These are phyloP conservation scores for Callospermophilus lateralis DNA, from an alignment of 2,113 vertebrate species.

Conservation along the genomic window DNA sequence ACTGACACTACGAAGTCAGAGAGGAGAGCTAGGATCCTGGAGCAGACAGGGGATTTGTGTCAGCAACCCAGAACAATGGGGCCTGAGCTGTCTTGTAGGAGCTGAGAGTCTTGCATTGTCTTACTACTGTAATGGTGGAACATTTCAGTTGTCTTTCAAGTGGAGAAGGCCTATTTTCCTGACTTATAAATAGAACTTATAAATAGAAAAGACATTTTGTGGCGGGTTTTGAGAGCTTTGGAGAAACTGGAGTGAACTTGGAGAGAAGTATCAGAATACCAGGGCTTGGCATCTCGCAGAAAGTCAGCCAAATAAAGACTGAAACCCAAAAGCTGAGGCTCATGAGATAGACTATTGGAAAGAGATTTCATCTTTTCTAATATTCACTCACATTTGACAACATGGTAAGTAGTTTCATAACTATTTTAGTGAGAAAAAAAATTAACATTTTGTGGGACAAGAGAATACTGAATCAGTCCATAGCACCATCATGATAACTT, in stretches of 20 bases:
- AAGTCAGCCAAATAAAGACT: background rate
- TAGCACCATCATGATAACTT: background rate
- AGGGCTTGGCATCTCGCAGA: background rate
- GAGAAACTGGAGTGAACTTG: background rate
- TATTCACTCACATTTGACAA: background rate
- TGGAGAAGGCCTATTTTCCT: background rate
- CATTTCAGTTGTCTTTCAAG: background rate
- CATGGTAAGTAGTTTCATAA: background rate
- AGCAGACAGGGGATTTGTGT: background rate
- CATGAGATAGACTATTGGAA: background rate
- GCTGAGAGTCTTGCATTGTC: background rate
- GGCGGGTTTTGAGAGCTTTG: background rate
- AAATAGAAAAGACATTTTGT: background rate
- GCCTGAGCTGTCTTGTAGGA: accelerated
- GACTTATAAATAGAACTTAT: too few relatives aligned
- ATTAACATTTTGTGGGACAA: conserved; percentile 41
- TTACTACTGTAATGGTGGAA: background rate
- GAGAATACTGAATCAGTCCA: conserved; percentile 4
- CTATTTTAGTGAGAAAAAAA: background rate
- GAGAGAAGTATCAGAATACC: background rate
- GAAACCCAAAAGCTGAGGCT: background rate
- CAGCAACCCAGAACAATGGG: too few relatives aligned
- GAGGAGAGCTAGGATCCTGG: accelerated
- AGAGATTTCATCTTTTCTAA: background rate
- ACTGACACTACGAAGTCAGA: background rate